Evolutionary conservation across 2,888 invertebrate genomes (phyloP).

Genomic region (Siphlonurus alternatus): DNA sequence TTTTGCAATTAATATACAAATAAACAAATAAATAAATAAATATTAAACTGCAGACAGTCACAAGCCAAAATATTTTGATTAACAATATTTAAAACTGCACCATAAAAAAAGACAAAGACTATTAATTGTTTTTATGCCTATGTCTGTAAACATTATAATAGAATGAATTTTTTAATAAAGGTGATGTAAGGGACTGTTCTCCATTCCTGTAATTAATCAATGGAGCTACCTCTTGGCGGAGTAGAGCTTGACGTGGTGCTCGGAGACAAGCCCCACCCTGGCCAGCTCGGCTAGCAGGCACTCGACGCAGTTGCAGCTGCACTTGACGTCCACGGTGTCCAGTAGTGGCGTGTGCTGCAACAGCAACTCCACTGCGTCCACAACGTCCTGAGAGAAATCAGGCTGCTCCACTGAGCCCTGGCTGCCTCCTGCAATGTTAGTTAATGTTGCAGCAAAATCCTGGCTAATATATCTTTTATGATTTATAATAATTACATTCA

Average conservation of each 20-base stretch:
- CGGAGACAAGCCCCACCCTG: conserved; percentile 60
- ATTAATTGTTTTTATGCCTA: no score
- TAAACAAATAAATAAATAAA: no score
- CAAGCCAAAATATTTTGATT: no score
- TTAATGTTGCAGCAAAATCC: no score
- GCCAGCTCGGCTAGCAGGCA: conserved; percentile 66
- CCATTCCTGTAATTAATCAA: no score
- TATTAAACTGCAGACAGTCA: no score
- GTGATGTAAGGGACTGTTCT: no score
- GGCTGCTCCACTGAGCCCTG: neutral
- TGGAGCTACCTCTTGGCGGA: conserved; percentile 39
- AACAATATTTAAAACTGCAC: no score
- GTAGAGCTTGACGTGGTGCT: conserved; percentile 56
- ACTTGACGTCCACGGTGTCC: conserved; percentile 78
- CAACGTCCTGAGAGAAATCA: conserved; percentile 48
- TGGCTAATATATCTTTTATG: conserved; percentile 9
- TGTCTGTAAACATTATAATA: no score
- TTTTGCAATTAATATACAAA: no score
- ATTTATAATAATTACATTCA: neutral
- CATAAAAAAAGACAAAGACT: no score
- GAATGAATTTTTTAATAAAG: no score
- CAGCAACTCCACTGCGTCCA: conserved; percentile 70
- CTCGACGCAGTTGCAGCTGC: conserved; percentile 74
- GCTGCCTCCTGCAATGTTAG: neutral
- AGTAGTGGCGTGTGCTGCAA: conserved; percentile 67